Evolutionary conservation across 1,140 invertebrate species (phyloP).

Genomic region (Matsumurasca onukii): DNA sequence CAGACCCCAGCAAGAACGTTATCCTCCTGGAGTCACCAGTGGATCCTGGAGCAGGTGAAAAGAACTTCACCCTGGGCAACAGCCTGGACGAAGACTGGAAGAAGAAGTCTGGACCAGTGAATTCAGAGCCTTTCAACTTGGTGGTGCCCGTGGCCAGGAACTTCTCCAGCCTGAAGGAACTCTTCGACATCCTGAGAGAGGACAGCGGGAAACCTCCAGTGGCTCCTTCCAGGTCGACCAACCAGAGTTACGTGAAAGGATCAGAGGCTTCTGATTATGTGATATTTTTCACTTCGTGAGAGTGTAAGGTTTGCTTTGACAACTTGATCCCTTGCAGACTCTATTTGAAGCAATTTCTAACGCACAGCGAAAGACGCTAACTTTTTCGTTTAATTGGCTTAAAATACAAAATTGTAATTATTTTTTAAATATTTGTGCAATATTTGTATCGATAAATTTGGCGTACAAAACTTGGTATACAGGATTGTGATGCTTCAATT

Average conservation of each 20-base stretch:
- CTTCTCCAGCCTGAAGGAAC: slow-evolving; percentile 11
- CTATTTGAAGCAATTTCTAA: too few relatives aligned
- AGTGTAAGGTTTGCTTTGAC: too few relatives aligned
- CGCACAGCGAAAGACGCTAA: too few relatives aligned
- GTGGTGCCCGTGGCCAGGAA: slow-evolving; percentile 11
- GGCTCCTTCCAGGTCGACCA: background rate
- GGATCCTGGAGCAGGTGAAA: background rate
- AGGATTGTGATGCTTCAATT: too few relatives aligned
- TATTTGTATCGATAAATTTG: too few relatives aligned
- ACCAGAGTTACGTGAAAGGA: background rate
- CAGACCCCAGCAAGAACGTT: background rate
- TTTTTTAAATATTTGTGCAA: too few relatives aligned
- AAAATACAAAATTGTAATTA: too few relatives aligned
- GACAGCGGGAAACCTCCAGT: background rate
- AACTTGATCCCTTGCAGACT: too few relatives aligned
- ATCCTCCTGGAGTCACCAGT: background rate
- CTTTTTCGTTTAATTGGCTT: too few relatives aligned
- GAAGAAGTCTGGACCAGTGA: background rate
- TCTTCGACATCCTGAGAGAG: background rate
- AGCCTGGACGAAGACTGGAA: background rate
- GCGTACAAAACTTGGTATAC: too few relatives aligned
- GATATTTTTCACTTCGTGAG: slow-evolving; percentile 5
- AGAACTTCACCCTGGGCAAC: background rate
- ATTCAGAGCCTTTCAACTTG: background rate
- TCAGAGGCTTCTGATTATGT: background rate